Conservation (phyloP, 2,888 invertebrate species). For the Cheilosia soror region DNA sequence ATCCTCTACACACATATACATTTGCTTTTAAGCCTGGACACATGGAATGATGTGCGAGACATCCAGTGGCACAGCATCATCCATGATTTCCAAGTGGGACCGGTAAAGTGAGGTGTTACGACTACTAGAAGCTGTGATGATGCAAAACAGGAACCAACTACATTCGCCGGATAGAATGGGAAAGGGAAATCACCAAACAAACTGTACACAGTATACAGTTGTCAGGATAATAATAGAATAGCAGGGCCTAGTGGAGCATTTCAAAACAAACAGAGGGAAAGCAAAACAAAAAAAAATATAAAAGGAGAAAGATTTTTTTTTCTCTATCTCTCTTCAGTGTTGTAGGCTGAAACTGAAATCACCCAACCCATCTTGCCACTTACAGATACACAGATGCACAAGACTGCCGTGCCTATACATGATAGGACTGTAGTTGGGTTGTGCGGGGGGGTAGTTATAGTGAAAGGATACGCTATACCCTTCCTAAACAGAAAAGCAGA, state of each 20-base stretch:
- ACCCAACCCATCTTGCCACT: constrained; percentile 34
- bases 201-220: constrained; percentile 63
- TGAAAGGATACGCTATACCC: constrained; percentile 42
- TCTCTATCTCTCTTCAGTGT: constrained; percentile 24
- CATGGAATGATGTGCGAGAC: constrained; percentile 70
- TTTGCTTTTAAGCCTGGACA: constrained; percentile 64
- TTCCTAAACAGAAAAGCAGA: constrained; percentile 39
- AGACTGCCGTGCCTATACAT: constrained; percentile 14
- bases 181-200: constrained; percentile 66
- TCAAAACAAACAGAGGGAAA: constrained; percentile 46
- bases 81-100: constrained; percentile 13
- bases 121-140: constrained; percentile 49
- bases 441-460: constrained; percentile 25
- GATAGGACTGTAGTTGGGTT: constrained; percentile 20
- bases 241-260: constrained; percentile 62
- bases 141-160: constrained; percentile 53
- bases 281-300: constrained; percentile 25
- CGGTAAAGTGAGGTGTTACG: constrained; percentile 59
- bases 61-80: constrained; percentile 39
- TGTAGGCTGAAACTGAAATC: constrained; percentile 62
- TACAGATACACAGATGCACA: constrained; percentile 47
- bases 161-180: constrained; percentile 35
- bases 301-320: not conserved
- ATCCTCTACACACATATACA: not conserved
- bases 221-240: constrained; percentile 72